Evolutionary conservation across 2,113 vertebrate genomes (phyloP), one percentile per base, ranked within the genome.

Genomic region (Kryptolebias marmoratus): DNA sequence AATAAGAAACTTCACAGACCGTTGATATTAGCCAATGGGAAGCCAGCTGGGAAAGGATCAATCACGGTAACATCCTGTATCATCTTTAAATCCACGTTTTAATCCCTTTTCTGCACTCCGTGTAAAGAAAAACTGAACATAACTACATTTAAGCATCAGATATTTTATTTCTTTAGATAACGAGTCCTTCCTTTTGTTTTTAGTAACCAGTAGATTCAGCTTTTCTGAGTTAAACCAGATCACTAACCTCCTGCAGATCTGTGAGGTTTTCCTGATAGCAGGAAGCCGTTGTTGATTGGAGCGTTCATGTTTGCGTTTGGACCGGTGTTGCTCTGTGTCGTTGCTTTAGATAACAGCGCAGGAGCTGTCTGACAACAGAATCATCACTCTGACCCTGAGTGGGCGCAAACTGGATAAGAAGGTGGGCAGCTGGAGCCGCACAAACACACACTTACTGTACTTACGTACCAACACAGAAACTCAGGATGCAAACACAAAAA

Each of bases 381-480:
- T 98, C 94, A 96, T 99, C 85, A 98, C 96, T 0, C 90, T 99
- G 84, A 96, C 93, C 77, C 90, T 99, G 94, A 96, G 95, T 1
- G 98, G 97, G 89, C 94, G 96, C 76, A 99, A 96, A 80, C 93
- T 99, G 93, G 98, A 99, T 90, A 99, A 99, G 91, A 99, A 99
- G 96, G 98, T 99, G 79, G 87, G 91, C 42, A 44, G 69, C 54
- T 66, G 27, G 39, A 68, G 57, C 50, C 67, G 59, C 52, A 16
- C 71, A 61, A 5, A 16, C 64, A 66, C 64, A 61, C 66, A 53
- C 32, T 27, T 3, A 10, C 27, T 39, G 18, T 6, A 68, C 65
- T 32, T 64, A 49, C 42, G 12, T 66, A 61, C 11, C 14, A 55
- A 69, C 50, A 55, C 36, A 54, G 30, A 54, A 2, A 57, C 27